Evolutionary conservation across 2,113 vertebrate species (phyloP), one percentile per base, ranked within the genome.

Genomic region (Hippocampus abdominalis): DNA sequence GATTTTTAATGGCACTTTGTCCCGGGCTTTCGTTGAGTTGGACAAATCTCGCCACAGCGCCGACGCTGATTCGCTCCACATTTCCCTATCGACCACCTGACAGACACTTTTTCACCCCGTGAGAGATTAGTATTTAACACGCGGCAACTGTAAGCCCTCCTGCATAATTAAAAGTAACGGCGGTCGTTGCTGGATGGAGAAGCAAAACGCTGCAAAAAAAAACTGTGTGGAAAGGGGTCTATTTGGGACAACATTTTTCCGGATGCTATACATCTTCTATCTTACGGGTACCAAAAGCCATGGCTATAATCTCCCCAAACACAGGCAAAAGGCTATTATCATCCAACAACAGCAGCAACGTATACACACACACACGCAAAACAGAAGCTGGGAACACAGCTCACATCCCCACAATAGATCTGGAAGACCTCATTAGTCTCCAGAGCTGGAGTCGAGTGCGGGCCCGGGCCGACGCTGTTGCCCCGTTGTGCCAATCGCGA

Each of bases 371-470:
- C 39, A 27, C 61, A 71, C 42, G 56, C 74, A 53, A 80, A 25
- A 53, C 62, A 71, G 25, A 51, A 3, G 56, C 57, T 62, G 66
- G 72, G 70, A 60, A 74, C 73, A 68, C 40, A 76, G 73, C 73
- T 81, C 76, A 81, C 71, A 73, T 80, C 81, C 70, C 57, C 79
- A 89, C 88, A 89, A 89, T 80, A 81, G 80, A 86, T 77, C 66
- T 68, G 74, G 77, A 84, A 82, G 80, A 85, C 81, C 87, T 89
- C 86, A 87, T 91, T 90, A 91, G 81, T 86, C 81, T 85, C 76
- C 70, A 32, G 78, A 87, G 82, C 77, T 10, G 3, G 44, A 77
- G 81, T 71, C 72, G 77, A 83, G 79, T 69, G 78, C 60, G 60
- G 78, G 80, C 79, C 49, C 4, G 29, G 74, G 71, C 81, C 83